Percentiles rank a stretch among this genome's conserved stretches.
These are phyloP conservation scores for Pangasianodon gigas DNA, from an alignment of 2,113 vertebrate genomes.

Conservation along the genomic window DNA sequence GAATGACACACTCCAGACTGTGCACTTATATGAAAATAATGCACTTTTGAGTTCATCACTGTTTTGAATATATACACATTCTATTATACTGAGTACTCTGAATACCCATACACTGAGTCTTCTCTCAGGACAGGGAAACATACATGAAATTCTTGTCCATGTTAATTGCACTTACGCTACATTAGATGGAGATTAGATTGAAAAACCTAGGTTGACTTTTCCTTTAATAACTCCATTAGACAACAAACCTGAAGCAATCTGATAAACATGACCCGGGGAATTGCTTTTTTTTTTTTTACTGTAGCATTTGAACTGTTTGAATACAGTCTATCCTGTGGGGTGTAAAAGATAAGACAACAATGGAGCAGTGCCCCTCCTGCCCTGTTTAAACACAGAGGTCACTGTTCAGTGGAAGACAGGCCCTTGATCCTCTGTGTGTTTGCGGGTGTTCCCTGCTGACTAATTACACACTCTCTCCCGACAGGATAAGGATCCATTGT, in stretches of 20 bases:
- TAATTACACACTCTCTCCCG: constrained; percentile 28
- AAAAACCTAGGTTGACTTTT: not conserved
- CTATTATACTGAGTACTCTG: too few relatives aligned
- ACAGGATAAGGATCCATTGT: constrained; percentile 36
- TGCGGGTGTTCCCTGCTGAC: constrained; percentile 21
- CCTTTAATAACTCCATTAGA: not conserved
- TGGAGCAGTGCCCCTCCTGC: not conserved
- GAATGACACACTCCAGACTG: too few relatives aligned
- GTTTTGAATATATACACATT: too few relatives aligned
- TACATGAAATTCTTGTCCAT: not conserved
- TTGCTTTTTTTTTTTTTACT: not conserved
- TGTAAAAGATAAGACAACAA: constrained; percentile 37
- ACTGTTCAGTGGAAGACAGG: not conserved
- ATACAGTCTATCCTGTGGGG: constrained; percentile 5
- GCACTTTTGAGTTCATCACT: too few relatives aligned
- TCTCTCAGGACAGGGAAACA: not conserved
- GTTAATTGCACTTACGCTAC: not conserved
- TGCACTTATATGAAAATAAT: too few relatives aligned
- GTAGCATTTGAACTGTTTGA: not conserved
- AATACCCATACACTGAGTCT: too few relatives aligned
- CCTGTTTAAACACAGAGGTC: constrained; percentile 19
- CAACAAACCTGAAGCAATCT: not conserved
- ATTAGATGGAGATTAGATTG: not conserved
- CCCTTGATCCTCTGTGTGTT: constrained; percentile 29
- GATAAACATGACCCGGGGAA: not conserved